phyloP scores from a whole-genome alignment of 2,113 vertebrate species.

The Phodopus roborovskii region DNA sequence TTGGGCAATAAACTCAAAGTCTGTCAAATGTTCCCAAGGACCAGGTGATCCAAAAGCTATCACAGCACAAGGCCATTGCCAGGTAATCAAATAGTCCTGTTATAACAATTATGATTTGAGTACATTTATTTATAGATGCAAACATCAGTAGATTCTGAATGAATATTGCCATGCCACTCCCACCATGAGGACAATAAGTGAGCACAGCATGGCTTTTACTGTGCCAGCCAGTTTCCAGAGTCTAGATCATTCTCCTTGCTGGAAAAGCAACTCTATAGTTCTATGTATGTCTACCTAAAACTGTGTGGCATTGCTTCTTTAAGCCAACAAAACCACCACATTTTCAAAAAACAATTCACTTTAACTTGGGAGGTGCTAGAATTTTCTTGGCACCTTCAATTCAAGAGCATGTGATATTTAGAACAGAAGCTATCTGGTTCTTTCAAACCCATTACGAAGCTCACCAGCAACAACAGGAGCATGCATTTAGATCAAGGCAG shows the following conservation, averaged over 20 bases:
- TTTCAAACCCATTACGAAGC: slow-evolving; percentile 61
- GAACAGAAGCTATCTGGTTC: slow-evolving; percentile 46
- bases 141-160: slow-evolving; percentile 85
- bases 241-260: slow-evolving; percentile 65
- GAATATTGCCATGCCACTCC: slow-evolving; percentile 78
- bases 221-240: slow-evolving; percentile 20
- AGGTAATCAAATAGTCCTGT: slow-evolving; percentile 91
- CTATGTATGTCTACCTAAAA: slow-evolving; percentile 56
- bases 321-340: slow-evolving; percentile 58
- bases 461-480: slow-evolving; percentile 63
- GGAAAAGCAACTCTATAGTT: slow-evolving; percentile 72
- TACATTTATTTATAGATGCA: slow-evolving; percentile 86
- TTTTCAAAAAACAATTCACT: slow-evolving; percentile 56
- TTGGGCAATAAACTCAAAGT: slow-evolving; percentile 91
- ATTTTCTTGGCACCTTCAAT: slow-evolving; percentile 64
- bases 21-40: slow-evolving; percentile 88
- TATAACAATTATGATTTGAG: slow-evolving; percentile 88
- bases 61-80: slow-evolving; percentile 87
- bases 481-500: slow-evolving; percentile 32
- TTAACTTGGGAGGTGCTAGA: slow-evolving; percentile 54
- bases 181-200: slow-evolving; percentile 66
- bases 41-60: slow-evolving; percentile 89
- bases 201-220: slow-evolving; percentile 45
- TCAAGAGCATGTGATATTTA: slow-evolving; percentile 55
- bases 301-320: slow-evolving; percentile 25